Percentiles rank a stretch among this genome's conserved stretches.
Conservation (phyloP, 2,888 invertebrate species). For the Osedax frankpressi region DNA sequence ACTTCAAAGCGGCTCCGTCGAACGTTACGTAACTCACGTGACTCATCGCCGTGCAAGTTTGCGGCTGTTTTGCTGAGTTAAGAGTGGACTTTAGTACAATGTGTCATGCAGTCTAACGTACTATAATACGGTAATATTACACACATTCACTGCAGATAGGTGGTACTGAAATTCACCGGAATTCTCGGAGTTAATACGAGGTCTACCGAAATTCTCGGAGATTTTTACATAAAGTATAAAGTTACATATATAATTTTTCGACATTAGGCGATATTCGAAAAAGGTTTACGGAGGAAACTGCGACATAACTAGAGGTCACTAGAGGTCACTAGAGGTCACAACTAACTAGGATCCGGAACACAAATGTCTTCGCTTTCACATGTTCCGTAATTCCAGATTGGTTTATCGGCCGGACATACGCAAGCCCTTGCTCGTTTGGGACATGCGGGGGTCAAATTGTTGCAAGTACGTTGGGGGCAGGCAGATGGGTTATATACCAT, state of each 20-base stretch:
- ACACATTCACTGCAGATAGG: no score
- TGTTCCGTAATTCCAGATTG: neutral
- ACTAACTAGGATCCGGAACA: neutral
- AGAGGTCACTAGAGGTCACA: no score
- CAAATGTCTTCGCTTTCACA: neutral
- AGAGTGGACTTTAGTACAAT: no score
- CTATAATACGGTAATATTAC: no score
- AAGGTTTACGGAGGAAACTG: no score
- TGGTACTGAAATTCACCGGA: no score
- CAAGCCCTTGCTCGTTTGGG: neutral
- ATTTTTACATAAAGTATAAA: neutral
- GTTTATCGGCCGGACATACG: neutral
- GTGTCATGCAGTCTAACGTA: no score
- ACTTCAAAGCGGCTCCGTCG: constrained; percentile 4
- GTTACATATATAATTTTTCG: neutral
- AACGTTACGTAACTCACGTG: neutral
- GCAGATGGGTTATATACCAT: neutral
- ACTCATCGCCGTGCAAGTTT: neutral
- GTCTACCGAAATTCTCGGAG: neutral
- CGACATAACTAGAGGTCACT: no score
- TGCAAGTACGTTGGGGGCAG: neutral
- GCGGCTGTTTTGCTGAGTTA: neutral
- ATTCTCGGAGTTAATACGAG: no score
- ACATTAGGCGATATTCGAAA: no score
- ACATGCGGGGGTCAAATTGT: neutral